These are phyloP conservation scores for Erethizon dorsatum DNA, from an alignment of 2,797 vertebrate genomes.

Conservation along the genomic window DNA sequence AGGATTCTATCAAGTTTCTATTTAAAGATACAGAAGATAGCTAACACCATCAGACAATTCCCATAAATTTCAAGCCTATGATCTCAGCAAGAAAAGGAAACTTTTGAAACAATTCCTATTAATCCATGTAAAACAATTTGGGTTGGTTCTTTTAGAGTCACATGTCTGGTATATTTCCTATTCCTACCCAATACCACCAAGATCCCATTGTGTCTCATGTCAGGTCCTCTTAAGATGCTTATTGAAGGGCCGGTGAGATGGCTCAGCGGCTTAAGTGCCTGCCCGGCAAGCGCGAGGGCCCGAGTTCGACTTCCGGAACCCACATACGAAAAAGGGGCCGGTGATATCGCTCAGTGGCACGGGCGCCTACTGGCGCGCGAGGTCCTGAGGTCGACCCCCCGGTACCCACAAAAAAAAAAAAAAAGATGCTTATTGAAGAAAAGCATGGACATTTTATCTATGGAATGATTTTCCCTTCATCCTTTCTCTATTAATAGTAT, in stretches of 20 bases:
- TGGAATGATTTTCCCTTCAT: neutral
- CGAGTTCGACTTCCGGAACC: no score
- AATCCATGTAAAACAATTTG: neutral
- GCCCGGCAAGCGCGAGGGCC: no score
- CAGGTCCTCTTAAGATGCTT: neutral
- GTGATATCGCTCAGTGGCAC: no score
- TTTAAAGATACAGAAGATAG: neutral
- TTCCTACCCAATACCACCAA: neutral
- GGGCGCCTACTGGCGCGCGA: no score
- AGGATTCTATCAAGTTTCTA: neutral
- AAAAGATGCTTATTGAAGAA: neutral
- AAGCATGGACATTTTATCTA: neutral
- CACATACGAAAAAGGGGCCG: no score
- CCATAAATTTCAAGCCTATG: neutral
- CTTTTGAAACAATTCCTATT: neutral
- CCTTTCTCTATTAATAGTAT: neutral
- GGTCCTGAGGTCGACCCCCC: no score
- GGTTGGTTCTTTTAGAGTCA: neutral
- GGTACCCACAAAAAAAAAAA: no score
- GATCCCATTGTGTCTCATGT: rapidly evolving
- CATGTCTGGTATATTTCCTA: neutral
- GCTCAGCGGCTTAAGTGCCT: no score
- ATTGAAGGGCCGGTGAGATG: no score
- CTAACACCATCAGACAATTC: neutral
- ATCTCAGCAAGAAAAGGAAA: neutral